Conservation (phyloP, 1,140 invertebrate species). For the Heliconius hermathena region DNA sequence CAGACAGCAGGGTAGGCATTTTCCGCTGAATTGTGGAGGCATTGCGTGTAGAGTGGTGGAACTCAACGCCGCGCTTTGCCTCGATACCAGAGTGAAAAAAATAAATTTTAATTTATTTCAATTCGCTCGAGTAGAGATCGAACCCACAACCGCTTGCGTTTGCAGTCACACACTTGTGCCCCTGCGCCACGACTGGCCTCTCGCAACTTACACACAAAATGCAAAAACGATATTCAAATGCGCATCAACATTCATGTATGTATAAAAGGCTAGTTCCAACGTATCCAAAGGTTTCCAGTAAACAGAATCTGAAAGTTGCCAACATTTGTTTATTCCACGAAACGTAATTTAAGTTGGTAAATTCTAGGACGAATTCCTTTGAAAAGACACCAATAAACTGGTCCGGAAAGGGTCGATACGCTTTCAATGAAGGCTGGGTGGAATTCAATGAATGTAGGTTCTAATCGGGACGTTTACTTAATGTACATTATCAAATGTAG, state of each 20-base stretch:
- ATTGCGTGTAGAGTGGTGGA: too few relatives aligned
- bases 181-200: too few relatives aligned
- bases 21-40: too few relatives aligned
- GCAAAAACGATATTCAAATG: not conserved
- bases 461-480: not conserved
- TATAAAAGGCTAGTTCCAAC: not conserved
- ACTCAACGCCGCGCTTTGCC: too few relatives aligned
- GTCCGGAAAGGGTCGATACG: conserved; percentile 1
- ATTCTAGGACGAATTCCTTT: conserved; percentile 7
- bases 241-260: not conserved
- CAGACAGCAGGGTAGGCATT: too few relatives aligned
- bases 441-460: conserved; percentile 12
- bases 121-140: too few relatives aligned
- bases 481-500: not conserved
- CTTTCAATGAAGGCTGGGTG: not conserved
- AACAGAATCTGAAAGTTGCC: conserved; percentile 12
- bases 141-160: too few relatives aligned
- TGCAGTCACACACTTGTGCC: too few relatives aligned
- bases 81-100: too few relatives aligned
- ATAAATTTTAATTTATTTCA: too few relatives aligned
- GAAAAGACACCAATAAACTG: conserved; percentile 6
- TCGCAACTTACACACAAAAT: not conserved
- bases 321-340: conserved; percentile 16
- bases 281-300: conserved; percentile 17
- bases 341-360: conserved; percentile 20